Conservation (phyloP, 2,888 invertebrate genomes). For the Leptinotarsa tumamoca region DNA sequence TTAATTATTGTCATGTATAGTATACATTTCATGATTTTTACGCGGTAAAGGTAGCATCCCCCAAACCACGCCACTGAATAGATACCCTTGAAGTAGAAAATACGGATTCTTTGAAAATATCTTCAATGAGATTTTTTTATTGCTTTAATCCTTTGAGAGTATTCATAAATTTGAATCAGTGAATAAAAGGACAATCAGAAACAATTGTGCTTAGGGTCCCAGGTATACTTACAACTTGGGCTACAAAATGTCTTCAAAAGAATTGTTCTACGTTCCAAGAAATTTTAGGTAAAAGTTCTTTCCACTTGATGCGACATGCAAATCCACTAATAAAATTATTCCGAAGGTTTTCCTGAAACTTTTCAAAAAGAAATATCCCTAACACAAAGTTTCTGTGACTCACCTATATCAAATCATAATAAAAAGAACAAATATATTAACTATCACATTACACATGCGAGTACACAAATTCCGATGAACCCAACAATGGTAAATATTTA, state of each 20-base stretch:
- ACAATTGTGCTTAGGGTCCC: not conserved
- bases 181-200: not conserved
- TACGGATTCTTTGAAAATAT: no score
- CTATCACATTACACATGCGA: not conserved
- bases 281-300: not conserved
- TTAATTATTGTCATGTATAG: no score
- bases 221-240: not conserved
- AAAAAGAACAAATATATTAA: not conserved
- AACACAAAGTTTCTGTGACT: not conserved
- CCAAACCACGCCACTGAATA: no score
- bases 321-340: not conserved
- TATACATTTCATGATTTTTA: no score
- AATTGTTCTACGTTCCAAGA: not conserved
- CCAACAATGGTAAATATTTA: conserved; percentile 29
- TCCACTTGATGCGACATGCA: not conserved
- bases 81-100: no score
- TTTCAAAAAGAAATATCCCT: no score
- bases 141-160: no score
- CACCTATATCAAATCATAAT: not conserved
- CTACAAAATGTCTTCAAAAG: not conserved
- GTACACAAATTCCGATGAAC: conserved; percentile 3
- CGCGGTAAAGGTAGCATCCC: no score
- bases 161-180: not conserved
- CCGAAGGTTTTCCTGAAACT: no score
- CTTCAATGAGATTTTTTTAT: not conserved